Conservation (phyloP, 1,140 invertebrate genomes). For the Polypedilum pembai region DNA sequence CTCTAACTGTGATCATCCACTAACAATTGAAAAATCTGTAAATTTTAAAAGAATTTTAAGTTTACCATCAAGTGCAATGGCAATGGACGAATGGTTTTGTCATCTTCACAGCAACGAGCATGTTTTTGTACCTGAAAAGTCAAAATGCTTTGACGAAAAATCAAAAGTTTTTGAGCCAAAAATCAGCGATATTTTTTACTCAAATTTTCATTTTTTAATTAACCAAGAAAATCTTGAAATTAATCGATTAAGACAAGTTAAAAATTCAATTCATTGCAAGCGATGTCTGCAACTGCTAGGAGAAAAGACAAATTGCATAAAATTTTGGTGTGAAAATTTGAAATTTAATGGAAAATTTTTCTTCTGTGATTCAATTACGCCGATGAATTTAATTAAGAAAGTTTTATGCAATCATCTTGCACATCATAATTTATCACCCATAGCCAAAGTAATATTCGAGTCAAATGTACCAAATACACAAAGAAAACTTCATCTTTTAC, state of each 20-base stretch:
- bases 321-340: neutral
- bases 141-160: neutral
- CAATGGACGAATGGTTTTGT: neutral
- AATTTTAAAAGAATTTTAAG: neutral
- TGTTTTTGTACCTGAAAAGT: neutral
- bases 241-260: neutral
- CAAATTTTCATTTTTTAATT: neutral
- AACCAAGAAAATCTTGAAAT: neutral
- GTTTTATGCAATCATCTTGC: neutral
- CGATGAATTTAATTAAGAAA: neutral
- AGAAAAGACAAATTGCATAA: neutral
- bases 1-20: neutral
- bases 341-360: constrained; percentile 1
- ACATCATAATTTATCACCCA: neutral
- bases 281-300: neutral
- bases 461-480: neutral
- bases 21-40: constrained; percentile 3
- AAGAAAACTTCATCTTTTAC: neutral
- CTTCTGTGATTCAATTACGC: neutral
- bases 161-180: constrained; percentile 3
- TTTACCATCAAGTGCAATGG: neutral
- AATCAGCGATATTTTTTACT: neutral
- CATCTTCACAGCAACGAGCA: neutral
- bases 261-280: neutral
- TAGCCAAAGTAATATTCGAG: neutral